phyloP scores from a whole-genome alignment of 2,113 vertebrate species.

The Gobius niger region DNA sequence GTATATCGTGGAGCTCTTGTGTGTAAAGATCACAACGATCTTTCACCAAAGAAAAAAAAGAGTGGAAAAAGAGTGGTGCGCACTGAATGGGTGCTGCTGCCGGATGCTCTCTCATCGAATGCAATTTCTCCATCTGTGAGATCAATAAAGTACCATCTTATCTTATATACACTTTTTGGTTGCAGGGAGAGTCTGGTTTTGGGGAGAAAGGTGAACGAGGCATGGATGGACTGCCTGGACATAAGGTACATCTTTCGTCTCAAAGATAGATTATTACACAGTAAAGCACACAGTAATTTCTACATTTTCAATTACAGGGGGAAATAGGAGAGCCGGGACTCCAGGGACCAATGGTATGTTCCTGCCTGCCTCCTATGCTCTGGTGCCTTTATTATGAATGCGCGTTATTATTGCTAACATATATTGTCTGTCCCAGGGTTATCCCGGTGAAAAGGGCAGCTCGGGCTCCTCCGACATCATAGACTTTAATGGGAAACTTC shows the following conservation, averaged over 20 bases:
- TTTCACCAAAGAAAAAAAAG: too few relatives aligned
- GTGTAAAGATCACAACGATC: not conserved
- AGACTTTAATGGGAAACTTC: constrained; percentile 88
- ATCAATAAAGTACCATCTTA: too few relatives aligned
- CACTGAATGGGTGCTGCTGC: too few relatives aligned
- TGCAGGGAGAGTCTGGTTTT: constrained; percentile 72
- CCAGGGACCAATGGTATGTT: constrained; percentile 67
- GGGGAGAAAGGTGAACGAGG: constrained; percentile 74
- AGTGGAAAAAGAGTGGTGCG: too few relatives aligned
- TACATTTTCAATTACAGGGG: constrained; percentile 56
- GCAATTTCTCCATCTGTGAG: too few relatives aligned
- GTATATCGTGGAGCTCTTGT: not conserved
- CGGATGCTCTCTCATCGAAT: too few relatives aligned
- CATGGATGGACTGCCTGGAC: constrained; percentile 73
- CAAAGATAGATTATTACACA: not conserved
- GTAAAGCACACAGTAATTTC: not conserved
- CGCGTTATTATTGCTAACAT: not conserved
- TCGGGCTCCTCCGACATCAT: constrained; percentile 85
- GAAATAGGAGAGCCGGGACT: constrained; percentile 71
- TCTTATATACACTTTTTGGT: constrained; percentile 5
- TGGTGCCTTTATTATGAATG: not conserved
- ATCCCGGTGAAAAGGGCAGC: constrained; percentile 83
- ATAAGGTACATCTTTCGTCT: constrained; percentile 60
- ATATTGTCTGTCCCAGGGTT: constrained; percentile 74
- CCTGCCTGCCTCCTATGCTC: not conserved